Conservation (phyloP, 92 coral and sea anemone species). For the Epizoanthus ramosus region DNA sequence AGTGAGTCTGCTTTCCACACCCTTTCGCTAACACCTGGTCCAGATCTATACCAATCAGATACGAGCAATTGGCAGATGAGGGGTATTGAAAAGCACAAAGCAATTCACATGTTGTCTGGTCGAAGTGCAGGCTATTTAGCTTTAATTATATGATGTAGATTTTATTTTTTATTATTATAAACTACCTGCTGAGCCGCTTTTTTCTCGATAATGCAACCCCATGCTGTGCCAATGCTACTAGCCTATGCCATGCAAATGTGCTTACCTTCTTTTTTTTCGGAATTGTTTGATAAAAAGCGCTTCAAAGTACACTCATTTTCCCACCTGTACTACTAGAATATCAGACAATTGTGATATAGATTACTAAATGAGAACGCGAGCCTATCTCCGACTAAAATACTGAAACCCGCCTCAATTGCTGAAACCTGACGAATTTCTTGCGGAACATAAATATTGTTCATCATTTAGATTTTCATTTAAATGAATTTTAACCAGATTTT, state of each 20-base stretch:
- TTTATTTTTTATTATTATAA: conserved; percentile 94
- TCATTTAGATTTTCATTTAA: conserved; percentile 3
- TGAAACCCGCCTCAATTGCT: neutral
- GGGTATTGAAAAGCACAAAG: conserved; percentile 91
- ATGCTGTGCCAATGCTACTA: conserved; percentile 79
- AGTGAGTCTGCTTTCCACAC: conserved; percentile 81
- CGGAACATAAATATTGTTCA: neutral
- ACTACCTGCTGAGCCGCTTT: conserved; percentile 92
- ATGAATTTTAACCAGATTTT: conserved; percentile 27
- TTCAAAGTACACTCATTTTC: conserved; percentile 45
- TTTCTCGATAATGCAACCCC: conserved; percentile 85
- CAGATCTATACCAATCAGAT: conserved; percentile 78
- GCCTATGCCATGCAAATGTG: conserved; percentile 71
- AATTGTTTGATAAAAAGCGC: conserved; percentile 59
- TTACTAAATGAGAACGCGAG: conserved; percentile 36
- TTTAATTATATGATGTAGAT: conserved; percentile 95
- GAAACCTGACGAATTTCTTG: conserved; percentile 1
- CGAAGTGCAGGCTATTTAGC: conserved; percentile 95
- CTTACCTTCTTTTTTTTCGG: conserved; percentile 60
- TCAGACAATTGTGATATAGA: conserved; percentile 15
- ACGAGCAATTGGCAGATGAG: conserved; percentile 79
- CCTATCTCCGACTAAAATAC: conserved; percentile 21
- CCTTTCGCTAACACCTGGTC: conserved; percentile 90
- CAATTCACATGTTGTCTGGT: conserved; percentile 89
- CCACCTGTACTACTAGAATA: conserved; percentile 59